Evolutionary conservation across 2,797 vertebrate genomes (phyloP), one percentile per base, ranked within the genome.

Genomic region (Pogoniulus pusillus): DNA sequence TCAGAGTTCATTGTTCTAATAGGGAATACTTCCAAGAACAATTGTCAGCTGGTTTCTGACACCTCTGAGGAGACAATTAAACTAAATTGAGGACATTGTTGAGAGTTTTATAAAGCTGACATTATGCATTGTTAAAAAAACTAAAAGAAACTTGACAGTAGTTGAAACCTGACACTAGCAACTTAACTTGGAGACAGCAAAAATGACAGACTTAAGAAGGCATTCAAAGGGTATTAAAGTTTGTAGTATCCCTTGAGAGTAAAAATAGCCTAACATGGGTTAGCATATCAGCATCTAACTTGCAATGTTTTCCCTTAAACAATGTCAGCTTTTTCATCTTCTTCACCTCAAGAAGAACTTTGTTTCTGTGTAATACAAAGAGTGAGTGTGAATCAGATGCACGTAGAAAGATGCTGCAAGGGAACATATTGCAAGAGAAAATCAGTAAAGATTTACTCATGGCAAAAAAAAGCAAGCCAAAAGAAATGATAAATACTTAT

Each of bases 1-100:
- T 77, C 72, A 51, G 73, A 82, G 88, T 14, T 68, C 30, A 2
- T 57, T 43, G n/a, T 37, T 88, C 58, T 81, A 73, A 94, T 39
- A 45, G 84, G 90, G 75, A 93, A 59, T 64, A 54, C 23, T 78
- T 96, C 54, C 27, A 27, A 59, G 62, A 91, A 91, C 47, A 89
- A n/a, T 77, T 93, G 76, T 79, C 87, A 83, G 64, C 77, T 82
- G 87, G 89, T 85, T 92, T 72, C 79, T 93, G 80, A 70, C 34
- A 90, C 79, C 87, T 90, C 89, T 83, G 63, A 93, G 79, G 93
- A 77, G 84, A 94, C 87, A 96, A 96, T 94, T 96, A 95, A 90
- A 82, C 47, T 86, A 93, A 93, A 94, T 71, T 83, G 66, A 89
- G 53, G 62, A 82, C 57, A 41, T 80, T 63, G 88, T 82, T 90